Base-by-base conservation (phyloP, 2,888 invertebrate genomes). In the Eupelmus urozonus region DNA sequence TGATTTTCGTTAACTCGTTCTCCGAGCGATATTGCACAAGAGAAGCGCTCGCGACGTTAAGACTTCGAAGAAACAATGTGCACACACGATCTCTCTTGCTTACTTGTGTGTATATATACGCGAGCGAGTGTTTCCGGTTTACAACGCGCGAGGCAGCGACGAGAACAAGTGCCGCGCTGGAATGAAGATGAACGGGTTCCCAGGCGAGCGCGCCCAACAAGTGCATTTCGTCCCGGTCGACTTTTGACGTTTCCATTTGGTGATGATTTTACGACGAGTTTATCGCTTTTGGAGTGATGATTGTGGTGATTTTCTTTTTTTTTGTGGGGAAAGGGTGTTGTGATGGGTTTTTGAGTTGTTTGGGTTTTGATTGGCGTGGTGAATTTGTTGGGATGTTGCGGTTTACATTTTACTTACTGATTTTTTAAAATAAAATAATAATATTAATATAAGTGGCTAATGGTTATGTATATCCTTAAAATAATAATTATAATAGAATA, bases 171-270 rank as follows among this genome's bases (percentile, higher is more conserved):
- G 72, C 59, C 45, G 76, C 81, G 75, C 81, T 81, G 70, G 84
- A 85, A 84, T 85, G 80, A 84, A 82, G 83, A 85, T 78, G 83
- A 85, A 85, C 81, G 77, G 75, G 81, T 71, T 49, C 55, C 42
- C 18, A 5, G 16, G 18, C 34, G 9, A 34, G 42, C 9, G 34
- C 1, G 11, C 3, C 25, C 9, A 49, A 23, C 51, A 20, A 63
- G 42, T 42, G 59, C n/a, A 29, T 18, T 34, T 11, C 62, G n/a
- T 2, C 42, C 11, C 25, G 20, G 34, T 34, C 4, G 20, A 70
- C 55, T 5, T 25, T 40, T 55, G 40, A 67, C 18, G 29, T 67
- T 53, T 34, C 34, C 40, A 53, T 67, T 53, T 34, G 18, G 11
- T 53, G 5, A 18, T 49, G 25, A 49, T 18, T 45, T 20, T 42